These are phyloP conservation scores for Aspidiotus destructor DNA, from an alignment of 2,888 invertebrate species.

Conservation along the genomic window DNA sequence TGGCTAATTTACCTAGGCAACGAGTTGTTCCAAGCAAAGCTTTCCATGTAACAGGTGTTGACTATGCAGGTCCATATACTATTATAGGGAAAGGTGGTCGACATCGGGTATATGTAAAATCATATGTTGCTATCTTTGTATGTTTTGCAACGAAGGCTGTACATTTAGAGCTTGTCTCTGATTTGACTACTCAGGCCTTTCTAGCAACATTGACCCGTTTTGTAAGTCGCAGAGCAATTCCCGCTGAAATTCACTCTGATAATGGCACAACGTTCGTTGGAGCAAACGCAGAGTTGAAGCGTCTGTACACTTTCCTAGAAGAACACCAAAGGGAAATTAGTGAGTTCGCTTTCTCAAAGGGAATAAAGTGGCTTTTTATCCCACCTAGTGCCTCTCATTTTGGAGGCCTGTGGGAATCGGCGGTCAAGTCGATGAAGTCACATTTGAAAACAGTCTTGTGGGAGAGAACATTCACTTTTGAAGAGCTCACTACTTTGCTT, in stretches of 20 bases:
- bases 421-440: slow-evolving; percentile 1
- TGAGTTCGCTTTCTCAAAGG: not conserved
- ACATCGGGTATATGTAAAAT: slow-evolving; percentile 16
- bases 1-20: slow-evolving; percentile 38
- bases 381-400: not conserved
- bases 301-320: not conserved
- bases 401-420: slow-evolving; percentile 18
- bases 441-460: slow-evolving; percentile 2
- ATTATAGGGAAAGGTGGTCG: slow-evolving; percentile 3
- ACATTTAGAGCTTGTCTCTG: slow-evolving; percentile 34
- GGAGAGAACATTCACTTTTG: slow-evolving; percentile 36
- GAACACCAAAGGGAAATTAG: not conserved
- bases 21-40: slow-evolving; percentile 33
- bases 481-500: slow-evolving; percentile 38
- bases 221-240: slow-evolving; percentile 32
- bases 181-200: slow-evolving; percentile 28
- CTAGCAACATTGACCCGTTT: slow-evolving; percentile 33
- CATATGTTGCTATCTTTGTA: slow-evolving; percentile 34
- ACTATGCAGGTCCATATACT: slow-evolving; percentile 34
- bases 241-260: slow-evolving; percentile 34
- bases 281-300: not conserved
- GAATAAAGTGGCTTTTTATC: not conserved
- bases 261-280: slow-evolving; percentile 33
- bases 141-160: slow-evolving; percentile 35
- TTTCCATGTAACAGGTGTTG: slow-evolving; percentile 33